Base-by-base conservation (phyloP, 1,140 invertebrate genomes). In the Chymomyza costata region DNA sequence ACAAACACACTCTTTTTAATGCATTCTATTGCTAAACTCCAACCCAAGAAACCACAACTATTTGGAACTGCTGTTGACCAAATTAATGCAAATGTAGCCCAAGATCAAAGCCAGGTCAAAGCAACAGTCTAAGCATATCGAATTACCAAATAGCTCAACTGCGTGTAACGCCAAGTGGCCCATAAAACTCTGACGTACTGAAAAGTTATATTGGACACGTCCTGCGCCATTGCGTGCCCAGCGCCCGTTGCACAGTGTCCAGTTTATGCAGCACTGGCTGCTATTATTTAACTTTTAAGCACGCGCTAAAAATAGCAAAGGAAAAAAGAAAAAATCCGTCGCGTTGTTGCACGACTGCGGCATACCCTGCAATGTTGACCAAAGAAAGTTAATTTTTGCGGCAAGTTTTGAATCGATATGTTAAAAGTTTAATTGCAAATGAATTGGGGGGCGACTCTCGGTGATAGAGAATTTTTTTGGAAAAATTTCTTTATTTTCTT, bases 251-350 rank as follows among this genome's bases (percentile, higher is more conserved):
- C n/a, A n/a, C 57, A 56, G 21, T 8, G 21, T 5, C 3, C 3
- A 25, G 8, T 8, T 25, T 25, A 8, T 25, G 21, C 21, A 25
- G 21, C 21, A 8, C 8, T 25, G 3, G 21, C 21, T 62, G 57
- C 64, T 58, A 80, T 78, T 78, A 78, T 80, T 78, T 78, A 78
- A 78, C 73, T 78, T 78, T 78, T 78, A 78, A 78, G 71, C 71
- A 78, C 71, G 71, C 73, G 60, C 66, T 73, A 59, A 51, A 54
- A 55, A 70, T 49, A 76, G 65, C 62, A 78, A 39, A 16, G 8
- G 8, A 25, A 25, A 5, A 25, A 25, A 3, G 8, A 25, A 3
- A 25, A 25, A 3, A 25, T 5, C 21, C n/a, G n/a, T n/a, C n/a
- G n/a, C n/a, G n/a, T n/a, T n/a, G n/a, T n/a, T n/a, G n/a, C n/a